These are phyloP conservation scores for Antennarius striatus DNA, from an alignment of 2,113 vertebrate species.

Conservation along the genomic window DNA sequence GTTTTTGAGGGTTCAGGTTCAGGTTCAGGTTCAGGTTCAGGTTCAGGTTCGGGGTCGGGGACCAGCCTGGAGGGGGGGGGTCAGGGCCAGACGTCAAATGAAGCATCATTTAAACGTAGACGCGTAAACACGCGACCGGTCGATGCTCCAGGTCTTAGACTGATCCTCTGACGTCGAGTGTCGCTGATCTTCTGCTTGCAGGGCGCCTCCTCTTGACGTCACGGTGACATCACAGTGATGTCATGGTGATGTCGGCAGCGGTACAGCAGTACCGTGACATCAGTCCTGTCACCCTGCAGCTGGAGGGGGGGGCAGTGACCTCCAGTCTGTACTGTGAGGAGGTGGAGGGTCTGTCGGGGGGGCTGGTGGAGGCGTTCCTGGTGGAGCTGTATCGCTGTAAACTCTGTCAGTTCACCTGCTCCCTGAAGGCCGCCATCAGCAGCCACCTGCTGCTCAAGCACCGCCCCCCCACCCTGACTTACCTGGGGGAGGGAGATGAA, in stretches of 20 bases:
- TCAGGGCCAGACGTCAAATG: too few species aligned
- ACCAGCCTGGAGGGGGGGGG: too few species aligned
- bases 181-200: not conserved
- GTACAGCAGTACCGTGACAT: slow-evolving; percentile 49
- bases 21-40: too few species aligned
- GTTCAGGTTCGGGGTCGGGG: too few species aligned
- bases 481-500: not conserved
- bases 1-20: too few species aligned
- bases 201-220: not conserved
- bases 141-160: too few species aligned
- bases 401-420: slow-evolving; percentile 74
- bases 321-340: slow-evolving; percentile 60
- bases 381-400: slow-evolving; percentile 68
- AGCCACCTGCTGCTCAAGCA: slow-evolving; percentile 52
- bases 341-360: slow-evolving; percentile 51
- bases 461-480: not conserved
- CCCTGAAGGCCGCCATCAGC: slow-evolving; percentile 60
- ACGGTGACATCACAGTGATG: slow-evolving; percentile 31
- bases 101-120: too few species aligned
- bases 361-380: slow-evolving; percentile 75
- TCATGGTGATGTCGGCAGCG: slow-evolving; percentile 38
- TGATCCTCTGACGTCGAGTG: too few species aligned
- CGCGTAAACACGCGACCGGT: too few species aligned
- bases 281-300: slow-evolving; percentile 45
- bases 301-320: slow-evolving; percentile 33